Evolutionary conservation across 2,888 invertebrate genomes (phyloP).

Genomic region (Tineola bisselliella): DNA sequence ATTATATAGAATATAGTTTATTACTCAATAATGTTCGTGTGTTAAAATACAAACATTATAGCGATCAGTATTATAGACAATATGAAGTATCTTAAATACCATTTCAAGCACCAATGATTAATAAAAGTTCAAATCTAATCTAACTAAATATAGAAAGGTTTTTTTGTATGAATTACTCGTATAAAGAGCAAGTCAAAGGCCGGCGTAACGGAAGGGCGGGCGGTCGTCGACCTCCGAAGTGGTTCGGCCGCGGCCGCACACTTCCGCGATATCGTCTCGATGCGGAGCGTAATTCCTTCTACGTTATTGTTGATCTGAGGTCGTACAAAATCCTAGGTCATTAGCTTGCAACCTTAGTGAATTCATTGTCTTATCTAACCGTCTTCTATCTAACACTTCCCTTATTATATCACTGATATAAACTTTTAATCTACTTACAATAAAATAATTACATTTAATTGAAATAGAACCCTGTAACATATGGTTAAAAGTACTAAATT

Average conservation of each 20-base stretch:
- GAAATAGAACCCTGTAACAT: too few relatives aligned
- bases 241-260: conserved; percentile 19
- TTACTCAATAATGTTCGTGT: too few relatives aligned
- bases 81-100: too few relatives aligned
- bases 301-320: background rate
- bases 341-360: background rate
- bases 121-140: too few relatives aligned
- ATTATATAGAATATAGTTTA: too few relatives aligned
- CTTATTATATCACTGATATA: background rate
- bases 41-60: too few relatives aligned
- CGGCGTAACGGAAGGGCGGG: conserved; percentile 25
- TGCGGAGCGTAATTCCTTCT: background rate
- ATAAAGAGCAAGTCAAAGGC: conserved; percentile 13
- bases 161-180: conserved; percentile 5
- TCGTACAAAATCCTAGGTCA: background rate
- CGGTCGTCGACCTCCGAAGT: conserved; percentile 32
- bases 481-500: too few relatives aligned
- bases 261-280: conserved; percentile 14
- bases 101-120: too few relatives aligned
- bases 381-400: background rate
- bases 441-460: too few relatives aligned
- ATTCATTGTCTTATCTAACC: background rate
- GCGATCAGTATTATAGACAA: too few relatives aligned
- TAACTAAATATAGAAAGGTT: background rate
- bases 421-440: background rate